Evolutionary conservation across 2,797 vertebrate genomes (phyloP).

Genomic region (Rhincodon typus): DNA sequence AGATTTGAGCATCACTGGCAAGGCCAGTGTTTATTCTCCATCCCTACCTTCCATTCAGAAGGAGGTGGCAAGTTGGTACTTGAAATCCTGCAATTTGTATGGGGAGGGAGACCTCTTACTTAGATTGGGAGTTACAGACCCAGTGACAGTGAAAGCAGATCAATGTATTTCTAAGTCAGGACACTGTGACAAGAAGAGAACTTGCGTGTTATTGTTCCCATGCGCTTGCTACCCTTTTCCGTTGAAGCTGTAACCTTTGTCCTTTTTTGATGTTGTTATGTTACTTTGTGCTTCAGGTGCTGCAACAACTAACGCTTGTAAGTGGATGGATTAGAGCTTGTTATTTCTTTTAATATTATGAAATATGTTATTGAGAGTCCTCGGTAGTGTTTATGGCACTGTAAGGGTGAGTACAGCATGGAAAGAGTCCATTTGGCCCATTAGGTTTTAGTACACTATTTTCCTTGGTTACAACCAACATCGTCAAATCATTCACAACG

Average conservation of each 20-base stretch:
- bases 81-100: background rate
- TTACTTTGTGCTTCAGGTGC: background rate
- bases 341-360: background rate
- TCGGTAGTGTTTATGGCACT: background rate
- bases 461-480: background rate
- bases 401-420: too few relatives aligned
- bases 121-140: background rate
- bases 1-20: too few relatives aligned
- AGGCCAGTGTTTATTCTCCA: background rate
- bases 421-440: too few relatives aligned
- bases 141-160: background rate
- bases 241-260: background rate
- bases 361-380: background rate
- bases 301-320: background rate
- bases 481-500: background rate
- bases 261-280: background rate
- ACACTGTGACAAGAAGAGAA: too few relatives aligned
- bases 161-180: too few relatives aligned
- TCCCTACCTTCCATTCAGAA: background rate
- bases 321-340: background rate
- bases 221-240: too few relatives aligned
- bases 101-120: too few relatives aligned
- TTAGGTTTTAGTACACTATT: background rate
- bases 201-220: too few relatives aligned
- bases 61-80: background rate